These are phyloP conservation scores for Pocillopora grandis DNA, from an alignment of 92 coral and sea anemone genomes.

Conservation along the genomic window DNA sequence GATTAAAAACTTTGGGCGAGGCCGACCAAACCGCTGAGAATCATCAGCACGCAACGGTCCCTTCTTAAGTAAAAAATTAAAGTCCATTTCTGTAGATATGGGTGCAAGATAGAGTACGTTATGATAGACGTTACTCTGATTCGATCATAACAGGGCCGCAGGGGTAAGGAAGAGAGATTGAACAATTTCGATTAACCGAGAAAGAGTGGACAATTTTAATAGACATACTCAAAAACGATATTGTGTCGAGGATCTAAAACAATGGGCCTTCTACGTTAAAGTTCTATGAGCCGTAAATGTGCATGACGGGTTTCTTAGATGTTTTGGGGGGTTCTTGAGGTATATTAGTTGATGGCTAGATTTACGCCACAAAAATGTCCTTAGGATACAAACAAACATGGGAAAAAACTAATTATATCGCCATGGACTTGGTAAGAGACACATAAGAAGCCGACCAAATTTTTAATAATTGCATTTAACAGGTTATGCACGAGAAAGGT, in stretches of 20 bases:
- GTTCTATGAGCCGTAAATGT: neutral
- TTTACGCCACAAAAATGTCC: too few relatives aligned
- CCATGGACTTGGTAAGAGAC: too few relatives aligned
- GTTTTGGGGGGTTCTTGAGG: neutral
- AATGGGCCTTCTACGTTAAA: neutral
- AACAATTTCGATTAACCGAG: neutral
- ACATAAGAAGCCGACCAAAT: too few relatives aligned
- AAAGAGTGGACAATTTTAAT: neutral
- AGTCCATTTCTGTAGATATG: neutral
- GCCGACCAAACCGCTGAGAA: neutral
- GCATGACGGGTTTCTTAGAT: neutral
- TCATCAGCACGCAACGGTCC: neutral
- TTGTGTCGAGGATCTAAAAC: neutral
- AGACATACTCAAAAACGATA: neutral
- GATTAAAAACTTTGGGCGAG: neutral
- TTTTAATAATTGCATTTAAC: too few relatives aligned
- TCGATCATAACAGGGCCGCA: neutral
- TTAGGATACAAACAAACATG: too few relatives aligned
- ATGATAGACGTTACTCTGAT: neutral
- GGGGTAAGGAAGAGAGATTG: neutral
- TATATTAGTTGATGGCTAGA: neutral
- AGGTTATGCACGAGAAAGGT: too few relatives aligned
- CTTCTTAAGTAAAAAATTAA: neutral
- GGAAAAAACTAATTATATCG: too few relatives aligned
- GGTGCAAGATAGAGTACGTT: neutral